Conservation (phyloP, 2,888 invertebrate species). For the Philhelius pedissequus region DNA sequence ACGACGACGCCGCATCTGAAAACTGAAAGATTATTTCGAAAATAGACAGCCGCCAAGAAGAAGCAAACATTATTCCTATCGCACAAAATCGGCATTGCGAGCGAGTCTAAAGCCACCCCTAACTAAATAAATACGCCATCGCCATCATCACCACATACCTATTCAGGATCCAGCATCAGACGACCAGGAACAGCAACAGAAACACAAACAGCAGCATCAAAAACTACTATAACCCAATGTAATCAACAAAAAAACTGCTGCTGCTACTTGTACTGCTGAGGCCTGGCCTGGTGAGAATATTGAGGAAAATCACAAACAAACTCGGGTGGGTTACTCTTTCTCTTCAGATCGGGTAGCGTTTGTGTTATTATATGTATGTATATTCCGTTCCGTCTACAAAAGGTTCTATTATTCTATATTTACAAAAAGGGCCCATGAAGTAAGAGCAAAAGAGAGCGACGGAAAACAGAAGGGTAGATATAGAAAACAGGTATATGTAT, state of each 20-base stretch:
- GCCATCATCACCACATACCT: slow-evolving; percentile 11
- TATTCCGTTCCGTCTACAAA: slow-evolving; percentile 40
- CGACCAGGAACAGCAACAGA: not conserved
- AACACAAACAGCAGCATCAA: slow-evolving; percentile 26
- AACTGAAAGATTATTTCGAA: slow-evolving; percentile 58
- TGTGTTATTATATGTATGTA: not conserved
- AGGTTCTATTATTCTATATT: slow-evolving; percentile 63
- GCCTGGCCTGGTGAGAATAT: slow-evolving; percentile 5
- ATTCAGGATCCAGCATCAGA: slow-evolving; percentile 28
- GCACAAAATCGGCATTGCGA: slow-evolving; percentile 53
- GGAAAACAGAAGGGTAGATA: not conserved
- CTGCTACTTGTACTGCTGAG: not conserved
- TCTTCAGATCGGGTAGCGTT: not conserved
- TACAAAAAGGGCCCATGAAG: slow-evolving; percentile 23
- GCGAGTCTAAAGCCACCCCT: slow-evolving; percentile 40
- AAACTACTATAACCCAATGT: slow-evolving; percentile 32
- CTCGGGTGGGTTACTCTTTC: slow-evolving; percentile 15
- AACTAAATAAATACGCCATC: slow-evolving; percentile 48
- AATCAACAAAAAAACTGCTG: slow-evolving; percentile 38
- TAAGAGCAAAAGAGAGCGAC: not conserved
- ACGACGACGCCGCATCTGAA: slow-evolving; percentile 32
- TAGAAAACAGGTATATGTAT: slow-evolving; percentile 21
- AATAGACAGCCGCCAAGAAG: slow-evolving; percentile 39
- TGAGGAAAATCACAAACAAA: slow-evolving; percentile 9
- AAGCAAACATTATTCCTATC: slow-evolving; percentile 51